These are phyloP conservation scores for Cynodonichthys magdalenae DNA, from an alignment of 2,797 vertebrate species.

Conservation along the genomic window DNA sequence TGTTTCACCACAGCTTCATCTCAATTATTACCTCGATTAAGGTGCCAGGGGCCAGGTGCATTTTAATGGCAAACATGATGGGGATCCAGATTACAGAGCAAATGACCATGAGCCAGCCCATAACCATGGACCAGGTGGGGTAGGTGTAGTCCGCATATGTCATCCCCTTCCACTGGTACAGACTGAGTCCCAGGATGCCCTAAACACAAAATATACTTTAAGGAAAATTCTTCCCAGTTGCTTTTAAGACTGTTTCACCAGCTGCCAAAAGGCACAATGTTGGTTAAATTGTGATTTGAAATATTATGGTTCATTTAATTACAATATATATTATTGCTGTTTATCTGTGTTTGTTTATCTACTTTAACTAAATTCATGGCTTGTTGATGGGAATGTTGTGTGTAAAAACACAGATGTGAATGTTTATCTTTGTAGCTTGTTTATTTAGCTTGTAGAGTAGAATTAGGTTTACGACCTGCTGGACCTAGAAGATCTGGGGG, in stretches of 20 bases:
- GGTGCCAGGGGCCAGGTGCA: slow-evolving; percentile 93
- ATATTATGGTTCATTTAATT: too few relatives aligned
- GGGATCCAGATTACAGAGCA: slow-evolving; percentile 99
- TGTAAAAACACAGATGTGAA: too few relatives aligned
- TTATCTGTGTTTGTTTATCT: too few relatives aligned
- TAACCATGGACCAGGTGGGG: slow-evolving; percentile 96
- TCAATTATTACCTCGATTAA: slow-evolving; percentile 88
- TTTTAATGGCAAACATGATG: slow-evolving; percentile 97
- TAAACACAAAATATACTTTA: slow-evolving; percentile 46
- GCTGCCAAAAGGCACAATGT: too few relatives aligned
- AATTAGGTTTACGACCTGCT: too few relatives aligned
- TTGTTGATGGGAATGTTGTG: too few relatives aligned
- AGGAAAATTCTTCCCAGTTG: neutral
- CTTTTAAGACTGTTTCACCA: neutral
- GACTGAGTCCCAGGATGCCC: slow-evolving; percentile 95
- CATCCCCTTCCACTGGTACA: slow-evolving; percentile 98
- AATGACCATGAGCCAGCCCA: slow-evolving; percentile 96
- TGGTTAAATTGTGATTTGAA: too few relatives aligned
- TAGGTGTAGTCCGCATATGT: slow-evolving; percentile 96
- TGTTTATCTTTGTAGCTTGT: too few relatives aligned
- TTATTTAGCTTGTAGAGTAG: too few relatives aligned
- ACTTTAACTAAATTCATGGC: too few relatives aligned
- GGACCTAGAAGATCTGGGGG: too few relatives aligned
- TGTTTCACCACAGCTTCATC: slow-evolving; percentile 25
- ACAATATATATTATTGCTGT: too few relatives aligned